Evolutionary conservation across 2,888 invertebrate genomes (phyloP), one percentile per base, ranked within the genome.

Genomic region (Tenthredo mesomela): DNA sequence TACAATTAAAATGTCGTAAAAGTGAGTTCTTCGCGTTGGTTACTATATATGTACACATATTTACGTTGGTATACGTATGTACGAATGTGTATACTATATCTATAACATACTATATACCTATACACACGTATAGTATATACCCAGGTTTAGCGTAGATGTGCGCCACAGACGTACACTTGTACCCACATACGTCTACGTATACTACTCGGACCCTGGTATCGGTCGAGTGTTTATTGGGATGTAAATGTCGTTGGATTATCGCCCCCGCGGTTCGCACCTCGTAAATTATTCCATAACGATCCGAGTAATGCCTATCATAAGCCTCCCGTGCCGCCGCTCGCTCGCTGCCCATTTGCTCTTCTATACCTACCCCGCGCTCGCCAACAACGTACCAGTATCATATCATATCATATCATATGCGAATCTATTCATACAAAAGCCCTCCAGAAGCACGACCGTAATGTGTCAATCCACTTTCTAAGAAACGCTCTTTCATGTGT

Each of bases 201-300:
- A 37, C 67, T 29, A 40, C 67, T 40, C 67, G 67, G 67, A 67
- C 67, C 67, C 47, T 67, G 88, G 89, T 90, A 89, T 90, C 90
- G 88, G 82, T 50, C 82, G 88, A 89, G 89, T 92, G 93, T 93
- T 93, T 93, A 93, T 93, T 93, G 93, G 93, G 92, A 93, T 93
- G 93, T 93, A 93, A 93, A 93, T 93, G 93, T 92, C 93, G 91
- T 89, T 91, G 93, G 93, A 93, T 93, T 93, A 93, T 93, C 93
- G 92, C 92, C 92, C 93, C 92, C 92, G 91, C 91, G 92, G 90
- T 93, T 93, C 91, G 90, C 93, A 92, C 93, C 92, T 93, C 93
- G 91, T 93, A 93, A 93, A 93, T 93, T 92, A 93, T 93, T 92
- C 92, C 90, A 89, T 92, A 93, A 93, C 93, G 92, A 93, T 92